phyloP scores from a whole-genome alignment of 2,888 invertebrate species.

The Acrobeloides nanus region DNA sequence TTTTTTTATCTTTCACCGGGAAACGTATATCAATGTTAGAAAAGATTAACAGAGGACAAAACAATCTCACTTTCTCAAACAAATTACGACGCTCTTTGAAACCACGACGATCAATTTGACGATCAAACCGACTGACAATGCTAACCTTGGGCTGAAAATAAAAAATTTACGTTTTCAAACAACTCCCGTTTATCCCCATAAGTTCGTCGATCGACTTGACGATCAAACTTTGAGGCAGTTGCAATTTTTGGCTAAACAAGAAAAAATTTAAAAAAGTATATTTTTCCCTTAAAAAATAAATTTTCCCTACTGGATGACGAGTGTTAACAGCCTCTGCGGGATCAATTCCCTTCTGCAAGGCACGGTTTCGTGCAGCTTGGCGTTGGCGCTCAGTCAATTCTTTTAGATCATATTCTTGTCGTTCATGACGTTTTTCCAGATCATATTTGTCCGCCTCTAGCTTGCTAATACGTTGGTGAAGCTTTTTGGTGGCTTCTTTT shows the following conservation, averaged over 20 bases:
- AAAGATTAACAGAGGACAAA: constrained; percentile 1
- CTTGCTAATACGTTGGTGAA: constrained; percentile 48
- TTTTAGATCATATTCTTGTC: constrained; percentile 50
- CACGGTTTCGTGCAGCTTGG: constrained; percentile 45
- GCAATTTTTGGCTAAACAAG: constrained; percentile 71
- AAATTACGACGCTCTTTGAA: constrained; percentile 49
- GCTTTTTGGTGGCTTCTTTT: constrained; percentile 46
- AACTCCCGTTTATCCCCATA: constrained; percentile 41
- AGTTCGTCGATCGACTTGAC: constrained; percentile 77
- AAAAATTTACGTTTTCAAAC: constrained; percentile 27
- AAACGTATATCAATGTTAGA: too few species aligned
- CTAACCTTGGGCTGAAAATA: constrained; percentile 25
- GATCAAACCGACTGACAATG: constrained; percentile 96
- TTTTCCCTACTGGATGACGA: constrained; percentile 57
- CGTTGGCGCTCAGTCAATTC: constrained; percentile 50
- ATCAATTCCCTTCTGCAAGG: constrained; percentile 42
- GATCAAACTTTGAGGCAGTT: constrained; percentile 96
- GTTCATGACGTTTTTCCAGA: constrained; percentile 51
- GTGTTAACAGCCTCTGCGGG: constrained; percentile 39
- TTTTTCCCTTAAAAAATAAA: too few species aligned
- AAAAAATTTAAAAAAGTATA: constrained; percentile 7
- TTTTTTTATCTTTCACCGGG: too few species aligned
- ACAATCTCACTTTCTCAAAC: constrained; percentile 48
- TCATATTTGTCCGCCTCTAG: constrained; percentile 52
- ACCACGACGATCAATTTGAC: constrained; percentile 83